Percentiles rank a stretch among this genome's conserved stretches.
These are phyloP conservation scores for Coelinius sp. DNA, from an alignment of 2,888 invertebrate genomes.

Conservation along the genomic window DNA sequence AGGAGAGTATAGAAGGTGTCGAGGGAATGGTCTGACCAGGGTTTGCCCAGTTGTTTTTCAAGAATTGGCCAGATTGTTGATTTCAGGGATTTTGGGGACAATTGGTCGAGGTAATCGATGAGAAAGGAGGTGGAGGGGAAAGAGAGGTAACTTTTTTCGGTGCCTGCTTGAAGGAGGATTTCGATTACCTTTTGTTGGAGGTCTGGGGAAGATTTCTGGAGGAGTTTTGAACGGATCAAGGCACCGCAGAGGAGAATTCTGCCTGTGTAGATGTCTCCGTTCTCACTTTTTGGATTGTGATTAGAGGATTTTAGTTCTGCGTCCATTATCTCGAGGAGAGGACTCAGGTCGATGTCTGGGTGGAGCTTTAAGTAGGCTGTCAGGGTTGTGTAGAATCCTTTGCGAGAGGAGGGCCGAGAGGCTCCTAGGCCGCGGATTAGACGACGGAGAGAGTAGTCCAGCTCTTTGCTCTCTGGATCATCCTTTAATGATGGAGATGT, in stretches of 20 bases:
- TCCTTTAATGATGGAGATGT: too few species aligned
- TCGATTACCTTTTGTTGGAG: constrained; percentile 72
- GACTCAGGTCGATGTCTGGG: constrained; percentile 71
- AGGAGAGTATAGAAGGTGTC: constrained; percentile 78
- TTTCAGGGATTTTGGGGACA: constrained; percentile 73
- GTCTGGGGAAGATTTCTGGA: constrained; percentile 72
- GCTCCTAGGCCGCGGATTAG: constrained; percentile 82
- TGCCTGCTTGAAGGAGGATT: constrained; percentile 73
- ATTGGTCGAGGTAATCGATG: constrained; percentile 75
- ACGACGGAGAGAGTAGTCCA: constrained; percentile 79
- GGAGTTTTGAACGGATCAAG: constrained; percentile 77
- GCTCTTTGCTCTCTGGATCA: constrained; percentile 72
- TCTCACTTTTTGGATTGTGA: constrained; percentile 79
- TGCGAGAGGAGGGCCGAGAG: constrained; percentile 75
- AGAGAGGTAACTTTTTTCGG: constrained; percentile 76
- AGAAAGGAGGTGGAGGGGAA: constrained; percentile 77
- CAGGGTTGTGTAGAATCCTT: constrained; percentile 80
- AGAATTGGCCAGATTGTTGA: constrained; percentile 76
- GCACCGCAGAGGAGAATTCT: constrained; percentile 81
- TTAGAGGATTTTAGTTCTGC: constrained; percentile 77
- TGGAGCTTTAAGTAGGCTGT: constrained; percentile 75
- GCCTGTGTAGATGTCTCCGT: constrained; percentile 81
- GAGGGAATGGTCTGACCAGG: constrained; percentile 77
- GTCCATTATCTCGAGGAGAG: constrained; percentile 76
- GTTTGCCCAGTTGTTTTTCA: constrained; percentile 75